A percentile compares a stretch with the other conserved stretches of the same genome.
These are phyloP conservation scores for Anagyrus pseudococci DNA, from an alignment of 2,888 invertebrate genomes.

Conservation along the genomic window DNA sequence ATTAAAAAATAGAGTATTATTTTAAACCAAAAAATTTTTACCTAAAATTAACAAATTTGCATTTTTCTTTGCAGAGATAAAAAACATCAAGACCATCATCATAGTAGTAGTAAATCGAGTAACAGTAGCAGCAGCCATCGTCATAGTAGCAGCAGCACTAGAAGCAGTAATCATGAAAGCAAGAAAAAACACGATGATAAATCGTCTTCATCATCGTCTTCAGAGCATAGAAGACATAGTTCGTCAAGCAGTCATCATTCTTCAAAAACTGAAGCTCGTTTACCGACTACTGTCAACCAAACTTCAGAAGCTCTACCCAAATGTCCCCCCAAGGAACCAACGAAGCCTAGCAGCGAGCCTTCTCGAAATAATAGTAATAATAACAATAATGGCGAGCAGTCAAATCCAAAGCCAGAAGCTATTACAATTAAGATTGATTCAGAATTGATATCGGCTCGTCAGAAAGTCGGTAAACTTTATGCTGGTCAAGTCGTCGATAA, in stretches of 20 bases:
- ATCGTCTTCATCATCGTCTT: conserved; percentile 43
- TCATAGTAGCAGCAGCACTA: conserved; percentile 38
- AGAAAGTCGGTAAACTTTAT: conserved; percentile 52
- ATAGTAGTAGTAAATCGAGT: conserved; percentile 48
- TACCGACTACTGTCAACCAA: conserved; percentile 3
- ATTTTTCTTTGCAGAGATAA: conserved; percentile 37
- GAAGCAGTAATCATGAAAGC: conserved; percentile 34
- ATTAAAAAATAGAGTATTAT: not conserved
- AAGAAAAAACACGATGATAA: conserved; percentile 42
- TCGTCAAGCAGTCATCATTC: conserved; percentile 32
- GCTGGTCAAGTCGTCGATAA: conserved; percentile 59
- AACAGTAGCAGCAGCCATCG: conserved; percentile 44
- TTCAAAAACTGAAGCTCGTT: conserved; percentile 20
- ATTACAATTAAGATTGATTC: conserved; percentile 31
- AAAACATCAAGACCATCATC: conserved; percentile 51
- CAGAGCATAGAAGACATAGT: conserved; percentile 39
- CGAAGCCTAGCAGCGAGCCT: conserved; percentile 10
- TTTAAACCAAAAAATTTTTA: too few relatives aligned
- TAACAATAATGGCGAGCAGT: not conserved
- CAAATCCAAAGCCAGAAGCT: conserved; percentile 21
- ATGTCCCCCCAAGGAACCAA: conserved; percentile 11
- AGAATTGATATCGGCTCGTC: conserved; percentile 46
- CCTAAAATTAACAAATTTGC: not conserved
- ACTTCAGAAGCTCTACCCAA: conserved; percentile 15
- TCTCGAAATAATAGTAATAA: not conserved